Evolutionary conservation across 2,888 invertebrate genomes (phyloP), one percentile per base, ranked within the genome.

Genomic region (Odiellus spinosus): DNA sequence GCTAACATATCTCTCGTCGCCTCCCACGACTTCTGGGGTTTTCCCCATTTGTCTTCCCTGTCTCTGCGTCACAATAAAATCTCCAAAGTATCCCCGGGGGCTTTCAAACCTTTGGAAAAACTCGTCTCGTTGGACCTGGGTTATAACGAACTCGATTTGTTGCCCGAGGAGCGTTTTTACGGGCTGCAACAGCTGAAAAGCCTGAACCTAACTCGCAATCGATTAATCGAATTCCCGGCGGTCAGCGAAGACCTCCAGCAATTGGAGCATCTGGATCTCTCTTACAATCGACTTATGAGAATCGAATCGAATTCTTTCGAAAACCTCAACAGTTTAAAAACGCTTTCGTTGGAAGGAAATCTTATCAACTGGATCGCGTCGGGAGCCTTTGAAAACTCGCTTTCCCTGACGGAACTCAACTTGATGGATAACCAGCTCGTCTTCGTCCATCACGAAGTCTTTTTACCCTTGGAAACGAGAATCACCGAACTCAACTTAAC

Each of bases 201-300:
- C 70, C 68, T 90, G 3, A 88, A 88, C 62, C 71, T 90, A 59
- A 84, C 85, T 8, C 78, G 76, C 2, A 90, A 90, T 67, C 80
- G 83, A 1, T 70, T 88, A 47, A 42, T 53, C 2, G 58, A 59
- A 44, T 51, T 61, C 15, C 69, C 73, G 11, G 71, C 73, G 47
- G 68, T 87, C 56, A 81, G 46, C 3, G 47, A 52, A 55, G 81
- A 82, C 35, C 68, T 86, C 47, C 74, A 76, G 42, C 79, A 80
- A 62, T 70, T 88, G 51, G 73, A 79, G 43, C 77, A 79, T 45
- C 68, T 88, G 15, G 78, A 82, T 63, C 68, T 87, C 43, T 76
- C 77, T 49, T 73, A 76, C 57, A 87, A 87, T 63, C 71, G 72
- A 58, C 78, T 88, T 59, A 49, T 55, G 11, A 56, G 55, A 42